These are phyloP conservation scores for Ammodytes marinus DNA, from an alignment of 2,113 vertebrate genomes.

Conservation along the genomic window DNA sequence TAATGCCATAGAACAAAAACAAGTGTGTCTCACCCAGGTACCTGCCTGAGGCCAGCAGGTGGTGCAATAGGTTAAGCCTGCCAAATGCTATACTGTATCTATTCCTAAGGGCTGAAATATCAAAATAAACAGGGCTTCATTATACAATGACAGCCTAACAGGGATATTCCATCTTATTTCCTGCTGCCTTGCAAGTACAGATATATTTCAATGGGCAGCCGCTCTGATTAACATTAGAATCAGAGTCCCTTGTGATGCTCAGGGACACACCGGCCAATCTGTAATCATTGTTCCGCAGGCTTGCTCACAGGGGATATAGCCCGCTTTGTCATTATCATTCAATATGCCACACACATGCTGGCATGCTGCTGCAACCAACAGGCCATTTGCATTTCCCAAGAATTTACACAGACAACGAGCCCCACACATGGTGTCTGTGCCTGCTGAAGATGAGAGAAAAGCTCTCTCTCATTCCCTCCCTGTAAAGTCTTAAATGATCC, in stretches of 20 bases:
- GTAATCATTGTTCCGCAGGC: constrained; percentile 80
- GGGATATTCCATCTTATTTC: constrained; percentile 57
- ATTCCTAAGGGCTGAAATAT: constrained; percentile 43
- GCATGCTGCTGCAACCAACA: constrained; percentile 38
- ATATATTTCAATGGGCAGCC: constrained; percentile 61
- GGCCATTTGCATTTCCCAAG: constrained; percentile 63
- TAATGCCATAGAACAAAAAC: constrained; percentile 8
- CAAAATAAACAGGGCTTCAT: constrained; percentile 42
- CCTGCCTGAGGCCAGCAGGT: constrained; percentile 59
- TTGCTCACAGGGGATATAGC: constrained; percentile 64
- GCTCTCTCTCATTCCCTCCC: constrained; percentile 25
- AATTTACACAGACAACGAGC: constrained; percentile 56
- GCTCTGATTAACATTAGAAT: constrained; percentile 78
- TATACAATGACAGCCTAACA: constrained; percentile 49
- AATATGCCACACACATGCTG: constrained; percentile 64
- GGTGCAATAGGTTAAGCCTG: constrained; percentile 54
- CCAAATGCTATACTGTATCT: not conserved
- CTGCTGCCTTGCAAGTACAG: constrained; percentile 38
- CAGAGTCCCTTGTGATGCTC: constrained; percentile 55
- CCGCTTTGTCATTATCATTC: constrained; percentile 70
- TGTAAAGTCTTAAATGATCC: constrained; percentile 12
- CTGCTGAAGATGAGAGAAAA: not conserved
- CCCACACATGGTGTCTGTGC: constrained; percentile 24
- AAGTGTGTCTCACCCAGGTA: not conserved
- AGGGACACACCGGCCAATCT: constrained; percentile 69